Evolutionary conservation across 2,888 invertebrate genomes (phyloP).

Genomic region (Chaitophorus viminalis): DNA sequence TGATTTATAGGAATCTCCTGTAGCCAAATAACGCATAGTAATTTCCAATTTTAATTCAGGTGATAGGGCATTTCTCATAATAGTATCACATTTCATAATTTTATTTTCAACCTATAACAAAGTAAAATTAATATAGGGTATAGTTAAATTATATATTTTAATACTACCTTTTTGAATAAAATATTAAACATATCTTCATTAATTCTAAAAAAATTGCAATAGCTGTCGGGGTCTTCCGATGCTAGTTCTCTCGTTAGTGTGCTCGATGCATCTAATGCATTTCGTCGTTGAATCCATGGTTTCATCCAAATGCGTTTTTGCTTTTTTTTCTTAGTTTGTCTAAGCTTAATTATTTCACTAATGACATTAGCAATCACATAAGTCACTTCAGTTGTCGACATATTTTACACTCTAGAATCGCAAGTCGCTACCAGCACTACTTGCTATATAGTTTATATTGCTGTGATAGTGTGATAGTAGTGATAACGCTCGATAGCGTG

Average conservation of each 20-base stretch:
- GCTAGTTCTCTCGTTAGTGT: slow-evolving; percentile 27
- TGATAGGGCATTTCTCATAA: slow-evolving; percentile 12
- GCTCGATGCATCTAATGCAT: slow-evolving; percentile 9
- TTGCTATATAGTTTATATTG: not conserved
- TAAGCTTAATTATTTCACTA: not conserved
- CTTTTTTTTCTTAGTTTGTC: not conserved
- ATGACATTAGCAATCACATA: slow-evolving; percentile 8
- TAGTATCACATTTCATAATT: slow-evolving; percentile 7
- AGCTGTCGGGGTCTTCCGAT: slow-evolving; percentile 5
- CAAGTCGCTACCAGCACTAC: slow-evolving; percentile 6
- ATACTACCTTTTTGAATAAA: slow-evolving; percentile 33
- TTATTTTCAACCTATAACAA: slow-evolving; percentile 24
- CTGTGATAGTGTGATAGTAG: not conserved
- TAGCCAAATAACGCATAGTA: slow-evolving; percentile 2
- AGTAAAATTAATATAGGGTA: slow-evolving; percentile 24
- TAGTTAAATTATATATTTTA: slow-evolving; percentile 10
- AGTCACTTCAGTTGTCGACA: slow-evolving; percentile 8
- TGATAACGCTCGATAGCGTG: slow-evolving; percentile 8
- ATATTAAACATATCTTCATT: slow-evolving; percentile 32
- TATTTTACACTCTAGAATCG: not conserved
- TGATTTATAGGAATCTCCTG: slow-evolving; percentile 9
- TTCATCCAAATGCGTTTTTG: slow-evolving; percentile 1
- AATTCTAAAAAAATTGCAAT: slow-evolving; percentile 39
- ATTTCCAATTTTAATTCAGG: slow-evolving; percentile 12
- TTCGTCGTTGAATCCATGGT: slow-evolving; percentile 22